phyloP scores from a whole-genome alignment of 2,113 vertebrate species.

The Callionymus lyra region DNA sequence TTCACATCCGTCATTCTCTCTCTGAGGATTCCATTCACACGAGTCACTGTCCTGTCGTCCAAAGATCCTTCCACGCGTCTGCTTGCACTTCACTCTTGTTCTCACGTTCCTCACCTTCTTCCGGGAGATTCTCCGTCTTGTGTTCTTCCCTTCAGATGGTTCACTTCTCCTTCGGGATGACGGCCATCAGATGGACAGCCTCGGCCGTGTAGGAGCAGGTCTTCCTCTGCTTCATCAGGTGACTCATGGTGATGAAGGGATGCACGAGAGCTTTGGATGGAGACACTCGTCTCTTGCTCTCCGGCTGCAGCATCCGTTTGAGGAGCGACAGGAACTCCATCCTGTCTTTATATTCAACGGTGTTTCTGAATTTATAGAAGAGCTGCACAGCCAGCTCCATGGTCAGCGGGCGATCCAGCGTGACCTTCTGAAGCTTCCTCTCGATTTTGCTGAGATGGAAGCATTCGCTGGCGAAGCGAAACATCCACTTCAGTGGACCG shows the following conservation, averaged over 20 bases:
- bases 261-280: conserved; percentile 2
- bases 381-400: neutral
- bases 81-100: too few relatives aligned
- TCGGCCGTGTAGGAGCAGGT: too few relatives aligned
- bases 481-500: neutral
- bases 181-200: too few relatives aligned
- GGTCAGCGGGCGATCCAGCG: neutral
- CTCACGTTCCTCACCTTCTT: too few relatives aligned
- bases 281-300: conserved; percentile 1
- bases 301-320: conserved; percentile 4
- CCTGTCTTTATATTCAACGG: neutral
- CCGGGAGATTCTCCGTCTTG: too few relatives aligned
- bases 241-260: conserved; percentile 2
- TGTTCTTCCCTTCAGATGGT: too few relatives aligned
- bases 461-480: neutral
- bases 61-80: too few relatives aligned
- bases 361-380: neutral
- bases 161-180: too few relatives aligned
- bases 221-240: neutral
- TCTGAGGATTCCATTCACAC: too few relatives aligned
- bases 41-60: too few relatives aligned
- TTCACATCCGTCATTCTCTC: too few relatives aligned
- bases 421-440: neutral
- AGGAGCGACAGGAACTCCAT: conserved; percentile 1
- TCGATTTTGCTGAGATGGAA: neutral